A percentile compares a stretch with the other conserved stretches of the same genome.
Conservation (phyloP, 1,140 invertebrate genomes). For the Cheumatopsyche charites region DNA sequence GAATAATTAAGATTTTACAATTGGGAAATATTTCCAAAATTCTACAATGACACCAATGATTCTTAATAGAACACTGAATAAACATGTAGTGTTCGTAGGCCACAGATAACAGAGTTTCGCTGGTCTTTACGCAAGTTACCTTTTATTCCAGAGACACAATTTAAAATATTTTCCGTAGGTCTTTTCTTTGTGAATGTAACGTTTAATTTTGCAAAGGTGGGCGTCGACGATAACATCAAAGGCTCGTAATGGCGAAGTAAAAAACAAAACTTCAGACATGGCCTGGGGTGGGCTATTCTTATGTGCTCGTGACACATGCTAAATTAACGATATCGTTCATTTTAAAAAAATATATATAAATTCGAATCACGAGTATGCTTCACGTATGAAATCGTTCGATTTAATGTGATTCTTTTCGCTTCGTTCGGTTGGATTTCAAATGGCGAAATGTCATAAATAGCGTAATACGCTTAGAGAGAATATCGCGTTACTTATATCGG, state of each 20-base stretch:
- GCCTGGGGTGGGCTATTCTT: not conserved
- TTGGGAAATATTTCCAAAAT: too few relatives aligned
- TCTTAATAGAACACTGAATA: too few relatives aligned
- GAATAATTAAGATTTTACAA: too few relatives aligned
- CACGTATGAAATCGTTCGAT: not conserved
- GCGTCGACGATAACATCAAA: conserved; percentile 1
- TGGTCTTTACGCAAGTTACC: too few relatives aligned
- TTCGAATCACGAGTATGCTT: too few relatives aligned
- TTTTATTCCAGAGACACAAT: conserved; percentile 5
- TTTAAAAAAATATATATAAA: not conserved
- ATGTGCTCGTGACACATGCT: not conserved
- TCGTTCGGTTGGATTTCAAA: too few relatives aligned
- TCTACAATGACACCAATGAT: too few relatives aligned
- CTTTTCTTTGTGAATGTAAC: conserved; percentile 9
- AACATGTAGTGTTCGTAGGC: too few relatives aligned
- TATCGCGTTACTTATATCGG: not conserved
- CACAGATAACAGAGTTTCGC: too few relatives aligned
- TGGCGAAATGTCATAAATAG: too few relatives aligned
- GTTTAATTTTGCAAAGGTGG: conserved; percentile 19
- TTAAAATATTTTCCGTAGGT: not conserved
- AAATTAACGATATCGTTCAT: not conserved
- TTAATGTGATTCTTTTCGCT: not conserved
- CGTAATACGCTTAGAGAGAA: too few relatives aligned
- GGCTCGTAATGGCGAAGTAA: not conserved
- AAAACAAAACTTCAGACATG: conserved; percentile 6